A percentile compares a stretch with the other conserved stretches of the same genome.
Evolutionary conservation across 2,113 vertebrate genomes (phyloP).

Genomic region (Camarhynchus parvulus): DNA sequence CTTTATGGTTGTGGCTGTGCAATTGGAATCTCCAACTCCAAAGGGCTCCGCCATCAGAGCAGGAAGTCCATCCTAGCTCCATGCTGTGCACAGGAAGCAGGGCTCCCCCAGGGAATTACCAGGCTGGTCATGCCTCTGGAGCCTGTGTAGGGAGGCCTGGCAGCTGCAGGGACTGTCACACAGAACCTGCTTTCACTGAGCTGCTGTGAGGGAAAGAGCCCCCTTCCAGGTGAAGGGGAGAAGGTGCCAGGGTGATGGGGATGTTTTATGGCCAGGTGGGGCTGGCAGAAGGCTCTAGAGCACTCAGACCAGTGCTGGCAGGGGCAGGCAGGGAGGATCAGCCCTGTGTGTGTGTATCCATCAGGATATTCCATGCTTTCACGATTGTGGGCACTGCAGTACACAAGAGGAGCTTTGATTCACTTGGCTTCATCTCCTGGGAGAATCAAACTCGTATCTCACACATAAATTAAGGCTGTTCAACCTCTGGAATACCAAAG

Average conservation of each 20-base stretch:
- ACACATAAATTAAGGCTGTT: not conserved
- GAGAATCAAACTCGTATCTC: not conserved
- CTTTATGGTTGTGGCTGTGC: not conserved
- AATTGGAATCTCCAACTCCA: not conserved
- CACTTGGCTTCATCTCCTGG: not conserved
- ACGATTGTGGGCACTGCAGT: not conserved
- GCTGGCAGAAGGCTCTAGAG: not conserved
- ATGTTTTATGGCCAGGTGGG: not conserved
- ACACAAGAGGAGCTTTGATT: not conserved
- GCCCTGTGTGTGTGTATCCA: rapidly evolving
- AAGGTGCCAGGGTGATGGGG: not conserved
- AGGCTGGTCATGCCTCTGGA: not conserved
- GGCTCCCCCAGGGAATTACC: not conserved
- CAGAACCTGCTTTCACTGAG: not conserved
- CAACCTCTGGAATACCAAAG: not conserved
- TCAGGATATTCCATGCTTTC: not conserved
- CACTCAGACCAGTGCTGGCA: not conserved
- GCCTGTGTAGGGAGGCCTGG: not conserved
- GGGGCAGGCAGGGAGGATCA: not conserved
- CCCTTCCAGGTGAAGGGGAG: not conserved
- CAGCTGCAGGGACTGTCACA: not conserved
- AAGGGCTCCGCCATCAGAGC: not conserved
- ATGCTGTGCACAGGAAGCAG: not conserved
- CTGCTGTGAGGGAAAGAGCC: not conserved
- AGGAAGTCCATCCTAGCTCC: not conserved